Evolutionary conservation across 2,113 vertebrate species (phyloP).

Genomic region (Sapayoa aenigma): DNA sequence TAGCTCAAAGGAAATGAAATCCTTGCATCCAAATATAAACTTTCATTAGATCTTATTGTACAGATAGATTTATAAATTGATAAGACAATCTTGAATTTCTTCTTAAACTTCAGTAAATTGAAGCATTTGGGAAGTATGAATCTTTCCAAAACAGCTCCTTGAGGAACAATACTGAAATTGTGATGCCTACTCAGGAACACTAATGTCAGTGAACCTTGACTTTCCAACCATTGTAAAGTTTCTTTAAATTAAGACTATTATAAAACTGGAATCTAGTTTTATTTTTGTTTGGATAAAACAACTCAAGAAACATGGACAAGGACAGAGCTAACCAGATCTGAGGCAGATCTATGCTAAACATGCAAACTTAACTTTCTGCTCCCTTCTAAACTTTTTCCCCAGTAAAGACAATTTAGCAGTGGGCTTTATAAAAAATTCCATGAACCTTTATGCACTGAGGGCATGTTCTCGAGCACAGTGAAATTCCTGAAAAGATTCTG

Average conservation of each 20-base stretch:
- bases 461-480: neutral
- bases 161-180: neutral
- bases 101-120: neutral
- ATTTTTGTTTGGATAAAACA: neutral
- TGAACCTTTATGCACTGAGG: neutral
- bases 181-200: neutral
- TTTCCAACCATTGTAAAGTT: neutral
- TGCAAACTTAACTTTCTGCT: neutral
- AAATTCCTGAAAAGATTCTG: neutral
- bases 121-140: neutral
- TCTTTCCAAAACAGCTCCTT: neutral
- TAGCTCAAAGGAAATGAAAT: neutral
- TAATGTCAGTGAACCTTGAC: neutral
- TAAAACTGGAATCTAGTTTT: neutral
- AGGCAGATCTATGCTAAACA: neutral
- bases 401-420: neutral
- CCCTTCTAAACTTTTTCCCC: neutral
- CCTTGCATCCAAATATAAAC: neutral
- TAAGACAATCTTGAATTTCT: neutral
- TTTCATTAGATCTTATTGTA: neutral
- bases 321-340: neutral
- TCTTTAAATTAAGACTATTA: neutral
- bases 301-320: neutral
- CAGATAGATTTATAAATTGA: neutral
- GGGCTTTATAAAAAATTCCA: neutral